Evolutionary conservation across 2,888 invertebrate genomes (phyloP), one percentile per base, ranked within the genome.

Genomic region (Athetis lepigone): DNA sequence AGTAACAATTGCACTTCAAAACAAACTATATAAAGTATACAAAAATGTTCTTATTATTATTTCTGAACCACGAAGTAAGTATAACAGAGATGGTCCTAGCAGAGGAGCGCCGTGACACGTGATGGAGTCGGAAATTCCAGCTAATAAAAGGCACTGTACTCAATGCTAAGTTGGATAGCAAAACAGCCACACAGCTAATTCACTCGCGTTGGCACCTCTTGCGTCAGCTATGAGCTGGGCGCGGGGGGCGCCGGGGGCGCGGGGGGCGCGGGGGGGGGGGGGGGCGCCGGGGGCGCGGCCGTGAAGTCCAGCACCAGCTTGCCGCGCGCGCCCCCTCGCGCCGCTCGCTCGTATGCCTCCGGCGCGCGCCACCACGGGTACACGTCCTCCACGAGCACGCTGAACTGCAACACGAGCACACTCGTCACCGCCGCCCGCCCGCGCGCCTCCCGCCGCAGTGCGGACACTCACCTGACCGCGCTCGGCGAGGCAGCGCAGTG

Each of bases 311-410:
- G 82, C 78, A 98, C 96, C 77, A 98, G 94, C 95, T 98, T 98
- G 71, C 98, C 98, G 82, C 98, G 95, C 80, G 97, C 95, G 87
- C 97, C 97, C 1, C 98, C 98, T 33, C 89, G 85, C 52, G 91
- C 90, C 45, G 97, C 92, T 74, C 95, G 95, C 82, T 95, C 91
- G 85, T 96, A 98, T 4, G 98, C 98, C 70, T 62, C 57, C 5
- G 4, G 9, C 23, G 49, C 77, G 27, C 43, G 27, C 65, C 67
- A 55, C 71, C 71, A 77, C 58, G 61, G 57, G 62, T 16, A 75
- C 67, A 59, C 68, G 40, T 27, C 33, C 54, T 69, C 72, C 65
- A 67, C 76, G 43, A 8, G 25, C 59, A 79, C 79, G 4, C 18
- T 0, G 60, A 79, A 79, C 79, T 79, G 79, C 27, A 60, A 69